Evolutionary conservation across 2,888 invertebrate genomes (phyloP), one percentile per base, ranked within the genome.

Genomic region (Xiphydria camelus): DNA sequence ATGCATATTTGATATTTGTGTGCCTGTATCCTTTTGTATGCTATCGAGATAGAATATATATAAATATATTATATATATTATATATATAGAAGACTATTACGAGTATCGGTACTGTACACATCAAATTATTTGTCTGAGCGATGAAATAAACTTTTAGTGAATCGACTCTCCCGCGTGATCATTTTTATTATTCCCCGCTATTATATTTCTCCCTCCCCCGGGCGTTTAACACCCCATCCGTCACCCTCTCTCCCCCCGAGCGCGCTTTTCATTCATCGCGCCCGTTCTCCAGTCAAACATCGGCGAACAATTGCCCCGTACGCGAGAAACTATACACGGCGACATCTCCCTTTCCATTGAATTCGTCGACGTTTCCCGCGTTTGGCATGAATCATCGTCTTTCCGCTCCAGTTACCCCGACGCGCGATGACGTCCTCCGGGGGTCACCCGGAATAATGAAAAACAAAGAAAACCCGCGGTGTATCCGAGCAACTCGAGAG

Each of bases 11-110:
- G 70, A 73, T 73, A 73, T 73, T 70, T 73, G 73, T 73, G 73
- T 73, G 73, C 73, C 73, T 73, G 73, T 73, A 72, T 70, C 68
- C 70, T 71, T 73, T 73, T 73, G 70, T 73, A 72, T 71, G 71
- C 73, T 70, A 71, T 59, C 61, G 61, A 69, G 55, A 57, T 54
- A 59, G 43, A 50, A 31, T 33, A 46, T 49, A 55, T 57, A 49
- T 45, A 38, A 43, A 37, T 25, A 47, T 41, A 43, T 45, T 48
- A 51, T 41, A 50, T 29, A 47, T 47, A 44, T 44, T 44, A 45
- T 49, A 53, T 46, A 47, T 45, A 19, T 50, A 40, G 44, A 37
- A n/a, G 29, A 36, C 44, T 55, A 56, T 57, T 63, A 59, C 59
- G 55, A 61, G 54, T 58, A 60, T 61, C 53, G 56, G 53, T 45